These are phyloP conservation scores for Volucella zonaria DNA, from an alignment of 2,888 invertebrate genomes.

Conservation along the genomic window DNA sequence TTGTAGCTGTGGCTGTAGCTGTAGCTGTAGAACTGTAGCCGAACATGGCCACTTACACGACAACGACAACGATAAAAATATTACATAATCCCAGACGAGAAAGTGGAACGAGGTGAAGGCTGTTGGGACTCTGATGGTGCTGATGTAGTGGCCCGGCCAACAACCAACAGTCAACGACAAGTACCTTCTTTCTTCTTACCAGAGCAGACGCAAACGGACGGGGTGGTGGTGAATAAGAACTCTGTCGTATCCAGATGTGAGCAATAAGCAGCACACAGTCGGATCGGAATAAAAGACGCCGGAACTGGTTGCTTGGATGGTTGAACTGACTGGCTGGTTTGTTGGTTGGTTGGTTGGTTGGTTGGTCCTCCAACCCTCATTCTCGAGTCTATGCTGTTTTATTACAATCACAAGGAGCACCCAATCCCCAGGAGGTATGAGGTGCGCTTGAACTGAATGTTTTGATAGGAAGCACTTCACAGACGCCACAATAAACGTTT, in stretches of 20 bases:
- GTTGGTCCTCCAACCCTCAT: slow-evolving; percentile 44
- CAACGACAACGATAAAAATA: slow-evolving; percentile 68
- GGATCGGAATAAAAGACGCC: slow-evolving; percentile 65
- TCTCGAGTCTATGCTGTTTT: slow-evolving; percentile 41
- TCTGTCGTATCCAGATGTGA: slow-evolving; percentile 64
- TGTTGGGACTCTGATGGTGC: slow-evolving; percentile 30
- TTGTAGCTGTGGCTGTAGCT: slow-evolving; percentile 45
- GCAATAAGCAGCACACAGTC: slow-evolving; percentile 54
- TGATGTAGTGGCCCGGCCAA: slow-evolving; percentile 49
- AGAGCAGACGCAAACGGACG: slow-evolving; percentile 14
- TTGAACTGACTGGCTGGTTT: not conserved
- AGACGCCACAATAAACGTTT: slow-evolving; percentile 33
- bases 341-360: not conserved
- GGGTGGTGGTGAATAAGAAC: slow-evolving; percentile 49
- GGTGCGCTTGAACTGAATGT: slow-evolving; percentile 18
- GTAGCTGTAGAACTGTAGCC: slow-evolving; percentile 41
- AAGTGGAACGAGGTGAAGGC: slow-evolving; percentile 66
- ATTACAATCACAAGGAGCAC: slow-evolving; percentile 65
- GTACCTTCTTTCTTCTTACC: slow-evolving; percentile 40
- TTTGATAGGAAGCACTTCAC: slow-evolving; percentile 57
- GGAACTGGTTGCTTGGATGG: slow-evolving; percentile 59
- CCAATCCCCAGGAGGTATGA: slow-evolving; percentile 53
- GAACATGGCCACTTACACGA: slow-evolving; percentile 65
- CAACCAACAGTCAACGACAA: slow-evolving; percentile 55
- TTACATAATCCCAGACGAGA: slow-evolving; percentile 67